Conservation (phyloP, 2,113 vertebrate species). For the Pituophis catenifer region DNA sequence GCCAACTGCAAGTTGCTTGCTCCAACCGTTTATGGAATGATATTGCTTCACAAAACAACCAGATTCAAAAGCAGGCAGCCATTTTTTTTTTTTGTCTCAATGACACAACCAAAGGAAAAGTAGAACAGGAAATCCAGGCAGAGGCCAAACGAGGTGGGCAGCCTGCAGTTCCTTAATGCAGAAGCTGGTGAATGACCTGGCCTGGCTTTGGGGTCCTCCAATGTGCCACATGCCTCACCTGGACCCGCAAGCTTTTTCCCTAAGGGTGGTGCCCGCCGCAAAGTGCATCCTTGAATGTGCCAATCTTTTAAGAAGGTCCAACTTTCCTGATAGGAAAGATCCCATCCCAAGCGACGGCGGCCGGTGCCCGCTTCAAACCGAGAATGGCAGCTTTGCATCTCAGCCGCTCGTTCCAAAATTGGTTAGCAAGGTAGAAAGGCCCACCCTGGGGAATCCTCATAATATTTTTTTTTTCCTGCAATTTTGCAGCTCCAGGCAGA, state of each 20-base stretch:
- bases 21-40: fast-evolving
- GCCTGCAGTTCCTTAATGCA: background rate
- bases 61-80: background rate
- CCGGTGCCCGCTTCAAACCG: background rate
- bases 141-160: background rate
- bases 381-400: background rate
- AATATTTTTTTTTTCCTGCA: background rate
- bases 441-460: background rate
- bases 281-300: background rate
- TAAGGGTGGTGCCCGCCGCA: background rate
- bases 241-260: background rate
- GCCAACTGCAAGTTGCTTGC: too few species aligned
- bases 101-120: background rate
- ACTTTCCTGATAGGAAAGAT: background rate
- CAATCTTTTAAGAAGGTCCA: background rate
- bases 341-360: background rate
- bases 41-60: too few species aligned
- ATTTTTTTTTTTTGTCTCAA: background rate
- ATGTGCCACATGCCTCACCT: background rate
- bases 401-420: background rate
- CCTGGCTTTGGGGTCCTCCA: background rate
- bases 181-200: too few species aligned
- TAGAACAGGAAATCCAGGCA: background rate
- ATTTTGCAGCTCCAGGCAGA: background rate
- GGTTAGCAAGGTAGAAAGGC: background rate